Evolutionary conservation across 2,113 vertebrate genomes (phyloP).

Genomic region (Carassius carassius): DNA sequence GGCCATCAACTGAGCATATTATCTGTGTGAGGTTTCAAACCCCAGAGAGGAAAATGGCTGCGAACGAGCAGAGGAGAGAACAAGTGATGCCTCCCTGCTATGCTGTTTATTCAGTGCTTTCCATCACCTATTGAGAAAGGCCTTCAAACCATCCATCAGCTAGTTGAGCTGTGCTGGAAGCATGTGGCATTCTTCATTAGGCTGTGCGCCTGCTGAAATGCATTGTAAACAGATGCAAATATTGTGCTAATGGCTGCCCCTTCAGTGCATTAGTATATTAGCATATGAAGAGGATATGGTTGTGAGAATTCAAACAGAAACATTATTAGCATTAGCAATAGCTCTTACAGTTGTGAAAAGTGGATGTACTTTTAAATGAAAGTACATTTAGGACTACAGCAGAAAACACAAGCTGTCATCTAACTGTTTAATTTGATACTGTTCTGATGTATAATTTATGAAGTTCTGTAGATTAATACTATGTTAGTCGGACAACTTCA

Average conservation of each 20-base stretch:
- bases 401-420: neutral
- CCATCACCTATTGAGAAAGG: constrained; percentile 39
- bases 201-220: constrained; percentile 19
- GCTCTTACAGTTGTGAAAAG: neutral
- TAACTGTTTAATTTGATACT: neutral
- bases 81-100: constrained; percentile 36
- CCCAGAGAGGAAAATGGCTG: constrained; percentile 11
- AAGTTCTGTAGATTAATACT: neutral
- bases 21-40: constrained; percentile 25
- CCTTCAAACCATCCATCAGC: constrained; percentile 52
- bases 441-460: neutral
- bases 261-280: constrained; percentile 52
- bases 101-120: constrained; percentile 46
- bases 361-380: neutral
- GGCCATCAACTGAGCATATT: constrained; percentile 42
- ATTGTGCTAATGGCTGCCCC: constrained; percentile 54
- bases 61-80: neutral
- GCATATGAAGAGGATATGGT: constrained; percentile 42
- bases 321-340: constrained; percentile 29
- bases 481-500: neutral
- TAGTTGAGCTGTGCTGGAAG: constrained; percentile 39
- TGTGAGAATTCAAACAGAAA: constrained; percentile 24
- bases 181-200: constrained; percentile 50
- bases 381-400: neutral
- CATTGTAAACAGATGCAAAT: constrained; percentile 58